A percentile compares a stretch with the other conserved stretches of the same genome.
Conservation (phyloP, 2,888 invertebrate genomes). For the Anticlea derivata region DNA sequence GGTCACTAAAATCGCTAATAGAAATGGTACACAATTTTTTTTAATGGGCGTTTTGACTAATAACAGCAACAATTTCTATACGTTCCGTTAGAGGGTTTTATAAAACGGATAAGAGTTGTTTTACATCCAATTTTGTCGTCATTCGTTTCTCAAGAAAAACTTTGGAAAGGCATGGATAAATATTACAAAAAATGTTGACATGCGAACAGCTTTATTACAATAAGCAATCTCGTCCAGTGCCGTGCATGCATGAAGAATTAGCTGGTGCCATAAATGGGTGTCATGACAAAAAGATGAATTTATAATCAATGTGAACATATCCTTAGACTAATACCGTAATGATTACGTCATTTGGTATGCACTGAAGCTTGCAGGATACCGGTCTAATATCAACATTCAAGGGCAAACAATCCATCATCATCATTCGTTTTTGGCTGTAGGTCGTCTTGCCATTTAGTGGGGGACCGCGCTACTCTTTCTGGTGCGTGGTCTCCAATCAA, state of each 20-base stretch:
- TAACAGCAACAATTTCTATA: too few relatives aligned
- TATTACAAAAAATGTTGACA: not conserved
- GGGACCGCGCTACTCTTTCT: too few relatives aligned
- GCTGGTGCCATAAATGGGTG: slow-evolving; percentile 28
- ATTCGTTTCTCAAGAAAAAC: not conserved
- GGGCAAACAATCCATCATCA: too few relatives aligned
- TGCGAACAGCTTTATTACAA: slow-evolving; percentile 5
- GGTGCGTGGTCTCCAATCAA: too few relatives aligned
- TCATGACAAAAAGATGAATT: slow-evolving; percentile 30
- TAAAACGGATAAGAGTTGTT: too few relatives aligned
- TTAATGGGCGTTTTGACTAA: too few relatives aligned
- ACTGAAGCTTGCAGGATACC: slow-evolving; percentile 5
- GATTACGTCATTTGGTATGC: slow-evolving; percentile 18
- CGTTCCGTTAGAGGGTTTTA: too few relatives aligned
- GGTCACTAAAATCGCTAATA: too few relatives aligned
- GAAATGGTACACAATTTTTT: too few relatives aligned
- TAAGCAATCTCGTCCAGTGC: slow-evolving; percentile 1
- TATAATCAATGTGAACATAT: slow-evolving; percentile 24
- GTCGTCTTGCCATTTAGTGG: too few relatives aligned
- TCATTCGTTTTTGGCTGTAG: too few relatives aligned
- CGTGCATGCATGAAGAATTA: slow-evolving; percentile 14
- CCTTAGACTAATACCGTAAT: slow-evolving; percentile 16
- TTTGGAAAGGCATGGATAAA: not conserved
- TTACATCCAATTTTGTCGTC: not conserved
- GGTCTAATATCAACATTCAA: too few relatives aligned